Conservation (phyloP, 2,888 invertebrate genomes). For the Phaedon cochleariae region DNA sequence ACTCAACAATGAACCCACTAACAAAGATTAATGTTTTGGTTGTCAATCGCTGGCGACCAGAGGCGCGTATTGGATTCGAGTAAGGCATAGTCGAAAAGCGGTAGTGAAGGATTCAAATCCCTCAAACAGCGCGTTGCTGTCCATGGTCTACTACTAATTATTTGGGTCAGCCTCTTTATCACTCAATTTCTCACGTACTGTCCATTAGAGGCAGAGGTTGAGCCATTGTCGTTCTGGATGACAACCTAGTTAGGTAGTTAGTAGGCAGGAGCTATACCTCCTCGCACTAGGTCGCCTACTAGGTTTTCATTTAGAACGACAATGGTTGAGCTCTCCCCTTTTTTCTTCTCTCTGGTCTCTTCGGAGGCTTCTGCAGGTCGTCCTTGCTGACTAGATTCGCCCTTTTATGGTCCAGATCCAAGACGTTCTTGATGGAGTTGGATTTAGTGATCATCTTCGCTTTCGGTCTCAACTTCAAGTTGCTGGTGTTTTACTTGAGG, state of each 20-base stretch:
- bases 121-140: too few species aligned
- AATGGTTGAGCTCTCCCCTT: conserved; percentile 57
- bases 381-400: conserved; percentile 46
- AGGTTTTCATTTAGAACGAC: too few species aligned
- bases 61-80: not conserved
- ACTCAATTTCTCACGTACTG: conserved; percentile 61
- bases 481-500: conserved; percentile 43
- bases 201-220: conserved; percentile 56
- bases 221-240: too few species aligned
- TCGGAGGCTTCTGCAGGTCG: conserved; percentile 54
- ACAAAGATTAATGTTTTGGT: conserved; percentile 56
- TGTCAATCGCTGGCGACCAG: conserved; percentile 42
- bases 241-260: too few species aligned
- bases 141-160: too few species aligned
- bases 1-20: conserved; percentile 53
- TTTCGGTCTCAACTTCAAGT: conserved; percentile 40
- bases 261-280: too few species aligned
- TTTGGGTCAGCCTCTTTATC: too few species aligned
- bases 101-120: too few species aligned
- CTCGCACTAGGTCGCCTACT: too few species aligned
- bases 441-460: conserved; percentile 44
- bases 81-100: too few species aligned
- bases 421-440: conserved; percentile 53
- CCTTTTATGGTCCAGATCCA: conserved; percentile 46
- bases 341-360: conserved; percentile 56